A percentile compares a stretch with the other conserved stretches of the same genome.
Evolutionary conservation across 2,113 vertebrate species (phyloP).

Genomic region (Gobius niger): DNA sequence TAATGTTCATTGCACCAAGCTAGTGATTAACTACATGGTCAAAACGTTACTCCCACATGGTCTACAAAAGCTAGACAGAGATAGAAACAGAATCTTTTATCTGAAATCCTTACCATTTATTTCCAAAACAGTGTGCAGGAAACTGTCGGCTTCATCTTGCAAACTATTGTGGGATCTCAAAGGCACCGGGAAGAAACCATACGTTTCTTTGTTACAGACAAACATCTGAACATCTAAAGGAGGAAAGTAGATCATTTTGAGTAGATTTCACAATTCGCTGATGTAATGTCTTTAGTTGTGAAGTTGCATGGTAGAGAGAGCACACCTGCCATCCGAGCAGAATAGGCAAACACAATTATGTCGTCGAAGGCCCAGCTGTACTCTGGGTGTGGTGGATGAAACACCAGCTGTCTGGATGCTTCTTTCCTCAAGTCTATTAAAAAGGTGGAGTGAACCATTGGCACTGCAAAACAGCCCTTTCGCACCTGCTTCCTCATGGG

Average conservation of each 20-base stretch:
- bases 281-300: not conserved
- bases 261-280: not conserved
- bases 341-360: conserved; percentile 92
- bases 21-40: not conserved
- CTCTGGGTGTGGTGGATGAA: conserved; percentile 86
- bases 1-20: too few species aligned
- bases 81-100: not conserved
- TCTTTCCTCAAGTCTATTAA: conserved; percentile 88
- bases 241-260: not conserved
- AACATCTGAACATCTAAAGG: conserved; percentile 89
- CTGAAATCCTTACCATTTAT: conserved; percentile 80
- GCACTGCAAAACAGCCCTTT: conserved; percentile 86
- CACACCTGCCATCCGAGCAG: conserved; percentile 87
- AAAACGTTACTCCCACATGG: not conserved
- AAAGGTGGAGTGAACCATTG: conserved; percentile 96
- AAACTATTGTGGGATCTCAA: conserved; percentile 83
- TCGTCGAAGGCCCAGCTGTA: conserved; percentile 93
- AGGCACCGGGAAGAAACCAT: conserved; percentile 85
- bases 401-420: conserved; percentile 79
- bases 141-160: conserved; percentile 86
- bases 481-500: conserved; percentile 85
- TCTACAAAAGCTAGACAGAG: conserved; percentile 14
- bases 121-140: conserved; percentile 84
- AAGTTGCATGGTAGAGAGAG: not conserved
- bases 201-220: conserved; percentile 84